phyloP scores from a whole-genome alignment of 2,888 invertebrate species.

The Eilema depressum region DNA sequence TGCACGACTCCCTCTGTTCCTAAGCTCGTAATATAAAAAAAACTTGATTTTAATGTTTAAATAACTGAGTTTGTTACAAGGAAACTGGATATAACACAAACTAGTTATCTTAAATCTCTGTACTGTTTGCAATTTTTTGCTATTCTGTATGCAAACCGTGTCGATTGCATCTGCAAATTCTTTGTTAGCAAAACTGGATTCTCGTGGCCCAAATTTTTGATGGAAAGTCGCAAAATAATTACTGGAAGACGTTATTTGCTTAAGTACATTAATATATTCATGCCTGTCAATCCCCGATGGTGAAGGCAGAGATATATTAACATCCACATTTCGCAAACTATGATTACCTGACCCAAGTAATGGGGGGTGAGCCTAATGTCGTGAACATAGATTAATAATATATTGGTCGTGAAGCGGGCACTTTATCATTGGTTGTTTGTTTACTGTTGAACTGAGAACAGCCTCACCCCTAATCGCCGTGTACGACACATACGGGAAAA shows the following conservation, averaged over 20 bases:
- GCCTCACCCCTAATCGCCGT: too few relatives aligned
- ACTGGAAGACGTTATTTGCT: not conserved
- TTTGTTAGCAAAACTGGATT: constrained; percentile 51
- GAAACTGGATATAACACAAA: constrained; percentile 18
- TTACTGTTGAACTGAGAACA: too few relatives aligned
- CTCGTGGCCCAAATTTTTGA: constrained; percentile 63
- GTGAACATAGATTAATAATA: too few relatives aligned
- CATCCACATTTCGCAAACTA: too few relatives aligned
- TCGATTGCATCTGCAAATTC: constrained; percentile 53
- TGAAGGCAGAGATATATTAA: too few relatives aligned
- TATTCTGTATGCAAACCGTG: constrained; percentile 54
- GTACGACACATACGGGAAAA: too few relatives aligned
- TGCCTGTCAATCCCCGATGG: too few relatives aligned
- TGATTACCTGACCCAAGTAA: too few relatives aligned
- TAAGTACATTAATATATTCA: too few relatives aligned
- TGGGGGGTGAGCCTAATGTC: too few relatives aligned
- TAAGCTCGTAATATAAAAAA: constrained; percentile 2
- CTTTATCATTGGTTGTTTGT: too few relatives aligned
- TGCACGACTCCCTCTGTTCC: constrained; percentile 26
- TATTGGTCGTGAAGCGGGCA: too few relatives aligned
- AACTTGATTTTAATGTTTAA: not conserved
- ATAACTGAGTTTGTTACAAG: constrained; percentile 1
- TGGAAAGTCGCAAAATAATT: constrained; percentile 46
- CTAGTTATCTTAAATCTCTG: constrained; percentile 43
- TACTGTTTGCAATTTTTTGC: constrained; percentile 39